Evolutionary conservation across 2,113 vertebrate genomes (phyloP).

Genomic region (Elanoides forficatus): DNA sequence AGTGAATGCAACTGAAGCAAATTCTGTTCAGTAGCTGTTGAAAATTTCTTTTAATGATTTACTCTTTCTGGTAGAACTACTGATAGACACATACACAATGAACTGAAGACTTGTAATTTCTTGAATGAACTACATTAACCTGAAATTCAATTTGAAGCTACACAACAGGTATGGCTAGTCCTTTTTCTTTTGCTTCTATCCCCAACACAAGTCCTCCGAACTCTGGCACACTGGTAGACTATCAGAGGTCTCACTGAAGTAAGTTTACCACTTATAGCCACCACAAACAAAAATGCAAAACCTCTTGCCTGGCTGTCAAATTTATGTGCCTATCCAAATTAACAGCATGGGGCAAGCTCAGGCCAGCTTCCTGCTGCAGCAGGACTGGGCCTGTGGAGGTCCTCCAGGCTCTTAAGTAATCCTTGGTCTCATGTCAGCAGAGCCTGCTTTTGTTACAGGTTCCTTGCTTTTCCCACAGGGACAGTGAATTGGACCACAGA

Average conservation of each 20-base stretch:
- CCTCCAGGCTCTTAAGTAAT: neutral
- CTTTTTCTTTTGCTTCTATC: neutral
- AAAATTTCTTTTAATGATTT: neutral
- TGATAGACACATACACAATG: neutral
- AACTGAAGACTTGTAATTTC: neutral
- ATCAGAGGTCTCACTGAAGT: neutral
- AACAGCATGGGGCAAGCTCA: neutral
- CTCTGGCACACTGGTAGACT: too few relatives aligned
- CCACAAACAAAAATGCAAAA: neutral
- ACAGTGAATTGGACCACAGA: too few relatives aligned
- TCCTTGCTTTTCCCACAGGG: neutral
- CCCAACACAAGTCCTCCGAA: neutral
- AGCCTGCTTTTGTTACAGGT: neutral
- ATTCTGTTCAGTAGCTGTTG: neutral
- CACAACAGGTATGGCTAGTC: neutral
- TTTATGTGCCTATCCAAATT: neutral
- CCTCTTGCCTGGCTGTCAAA: neutral
- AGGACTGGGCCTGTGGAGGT: neutral
- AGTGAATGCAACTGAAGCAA: neutral
- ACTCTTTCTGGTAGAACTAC: neutral
- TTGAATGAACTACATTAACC: neutral
- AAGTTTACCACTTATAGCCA: neutral
- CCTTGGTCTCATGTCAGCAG: neutral
- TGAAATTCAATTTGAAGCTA: neutral
- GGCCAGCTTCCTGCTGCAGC: neutral